A percentile compares a stretch with the other conserved stretches of the same genome.
phyloP scores from a whole-genome alignment of 2,888 invertebrate species.

The Eucera pruinosa region DNA sequence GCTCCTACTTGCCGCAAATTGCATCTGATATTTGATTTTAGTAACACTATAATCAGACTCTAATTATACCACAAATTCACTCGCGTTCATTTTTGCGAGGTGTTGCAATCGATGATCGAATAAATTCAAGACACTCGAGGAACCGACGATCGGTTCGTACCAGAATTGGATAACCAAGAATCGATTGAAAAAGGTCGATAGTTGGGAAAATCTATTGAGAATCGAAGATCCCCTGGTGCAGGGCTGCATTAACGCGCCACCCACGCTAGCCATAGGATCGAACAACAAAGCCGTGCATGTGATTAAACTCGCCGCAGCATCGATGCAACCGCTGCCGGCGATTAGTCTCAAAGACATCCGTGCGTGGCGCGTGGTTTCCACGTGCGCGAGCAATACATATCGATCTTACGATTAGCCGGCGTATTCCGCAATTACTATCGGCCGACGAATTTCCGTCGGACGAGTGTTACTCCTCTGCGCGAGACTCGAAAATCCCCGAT shows the following conservation, averaged over 20 bases:
- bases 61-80: too few relatives aligned
- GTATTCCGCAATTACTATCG: conserved; percentile 40
- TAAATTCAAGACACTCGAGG: too few relatives aligned
- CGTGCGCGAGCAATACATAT: conserved; percentile 5
- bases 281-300: conserved; percentile 1
- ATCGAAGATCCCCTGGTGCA: too few relatives aligned
- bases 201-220: too few relatives aligned
- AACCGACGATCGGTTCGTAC: too few relatives aligned
- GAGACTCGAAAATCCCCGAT: background rate
- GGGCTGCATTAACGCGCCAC: background rate
- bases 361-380: background rate
- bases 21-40: too few relatives aligned
- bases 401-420: conserved; percentile 51
- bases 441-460: conserved; percentile 46
- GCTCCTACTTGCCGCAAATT: too few relatives aligned
- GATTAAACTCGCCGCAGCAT: conserved; percentile 7
- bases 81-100: too few relatives aligned
- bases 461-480: conserved; percentile 30
- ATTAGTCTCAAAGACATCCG: conserved; percentile 29
- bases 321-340: conserved; percentile 1
- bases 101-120: too few relatives aligned
- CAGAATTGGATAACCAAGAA: too few relatives aligned
- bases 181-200: too few relatives aligned
- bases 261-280: background rate
- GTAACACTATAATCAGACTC: too few relatives aligned